Conservation (phyloP, 2,797 vertebrate species). For the Labeo calbasu region DNA sequence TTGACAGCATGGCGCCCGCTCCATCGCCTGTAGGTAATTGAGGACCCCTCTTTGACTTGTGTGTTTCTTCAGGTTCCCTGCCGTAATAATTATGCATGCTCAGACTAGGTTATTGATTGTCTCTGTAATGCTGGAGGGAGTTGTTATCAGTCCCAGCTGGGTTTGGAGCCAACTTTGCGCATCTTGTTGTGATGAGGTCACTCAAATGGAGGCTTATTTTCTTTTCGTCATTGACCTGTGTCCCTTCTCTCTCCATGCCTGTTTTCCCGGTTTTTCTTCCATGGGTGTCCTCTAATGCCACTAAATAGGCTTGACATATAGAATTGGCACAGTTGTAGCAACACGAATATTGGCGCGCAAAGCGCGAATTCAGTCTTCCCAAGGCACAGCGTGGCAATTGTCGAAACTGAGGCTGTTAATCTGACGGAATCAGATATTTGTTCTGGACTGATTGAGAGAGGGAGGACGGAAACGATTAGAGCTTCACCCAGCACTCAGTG, state of each 20-base stretch:
- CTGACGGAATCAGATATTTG: constrained; percentile 42
- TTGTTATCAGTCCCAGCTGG: constrained; percentile 37
- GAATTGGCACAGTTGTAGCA: constrained; percentile 40
- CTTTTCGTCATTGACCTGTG: not conserved
- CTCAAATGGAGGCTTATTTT: constrained; percentile 28
- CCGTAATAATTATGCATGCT: constrained; percentile 53
- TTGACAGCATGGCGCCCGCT: constrained; percentile 21
- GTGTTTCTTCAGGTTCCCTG: constrained; percentile 36
- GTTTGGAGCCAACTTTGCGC: constrained; percentile 22
- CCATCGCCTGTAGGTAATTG: constrained; percentile 35
- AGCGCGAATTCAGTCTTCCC: constrained; percentile 18
- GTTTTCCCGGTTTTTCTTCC: constrained; percentile 59
- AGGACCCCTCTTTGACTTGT: constrained; percentile 37
- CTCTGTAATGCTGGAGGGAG: constrained; percentile 33
- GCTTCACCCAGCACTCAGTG: constrained; percentile 18
- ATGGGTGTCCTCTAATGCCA: constrained; percentile 59
- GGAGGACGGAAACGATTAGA: constrained; percentile 16
- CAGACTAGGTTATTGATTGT: constrained; percentile 53
- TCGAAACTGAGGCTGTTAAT: constrained; percentile 43
- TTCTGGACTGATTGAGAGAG: constrained; percentile 57
- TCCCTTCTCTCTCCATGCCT: constrained; percentile 8
- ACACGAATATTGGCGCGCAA: constrained; percentile 19
- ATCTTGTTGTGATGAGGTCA: constrained; percentile 49
- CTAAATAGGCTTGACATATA: constrained; percentile 69
- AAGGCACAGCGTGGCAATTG: constrained; percentile 10